phyloP scores from a whole-genome alignment of 2,888 invertebrate species.

The Onthophagus sagittarius region DNA sequence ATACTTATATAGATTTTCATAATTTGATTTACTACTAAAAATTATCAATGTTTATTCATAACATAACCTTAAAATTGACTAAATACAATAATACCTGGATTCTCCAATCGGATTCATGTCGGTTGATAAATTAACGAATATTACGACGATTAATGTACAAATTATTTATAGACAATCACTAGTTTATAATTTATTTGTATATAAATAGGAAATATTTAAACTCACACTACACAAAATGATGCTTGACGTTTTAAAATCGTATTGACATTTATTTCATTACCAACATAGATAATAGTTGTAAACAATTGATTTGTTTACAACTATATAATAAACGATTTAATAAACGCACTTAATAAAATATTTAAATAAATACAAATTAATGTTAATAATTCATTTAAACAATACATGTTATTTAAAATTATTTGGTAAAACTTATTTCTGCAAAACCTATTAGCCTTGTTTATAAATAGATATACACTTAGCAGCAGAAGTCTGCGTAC shows the following conservation, averaged over 20 bases:
- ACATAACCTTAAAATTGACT: not conserved
- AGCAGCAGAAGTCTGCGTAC: no score
- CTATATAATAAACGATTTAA: no score
- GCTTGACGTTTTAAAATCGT: not conserved
- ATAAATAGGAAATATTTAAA: not conserved
- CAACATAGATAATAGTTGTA: no score
- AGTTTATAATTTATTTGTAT: not conserved
- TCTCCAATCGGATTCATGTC: not conserved
- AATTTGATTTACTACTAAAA: not conserved
- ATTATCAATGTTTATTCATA: not conserved
- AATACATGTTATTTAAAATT: no score
- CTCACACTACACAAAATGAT: not conserved
- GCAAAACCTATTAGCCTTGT: no score
- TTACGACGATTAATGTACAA: not conserved
- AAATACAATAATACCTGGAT: not conserved
- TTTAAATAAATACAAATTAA: no score
- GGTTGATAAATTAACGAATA: not conserved
- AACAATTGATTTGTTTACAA: no score
- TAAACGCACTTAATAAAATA: no score
- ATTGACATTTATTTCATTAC: no score
- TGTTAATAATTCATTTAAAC: no score
- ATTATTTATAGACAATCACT: not conserved
- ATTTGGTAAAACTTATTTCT: no score
- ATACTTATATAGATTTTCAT: slow-evolving; percentile 24
- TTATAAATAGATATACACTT: no score